Base-by-base conservation (phyloP, 2,797 vertebrate species). In the Karalla daura region DNA sequence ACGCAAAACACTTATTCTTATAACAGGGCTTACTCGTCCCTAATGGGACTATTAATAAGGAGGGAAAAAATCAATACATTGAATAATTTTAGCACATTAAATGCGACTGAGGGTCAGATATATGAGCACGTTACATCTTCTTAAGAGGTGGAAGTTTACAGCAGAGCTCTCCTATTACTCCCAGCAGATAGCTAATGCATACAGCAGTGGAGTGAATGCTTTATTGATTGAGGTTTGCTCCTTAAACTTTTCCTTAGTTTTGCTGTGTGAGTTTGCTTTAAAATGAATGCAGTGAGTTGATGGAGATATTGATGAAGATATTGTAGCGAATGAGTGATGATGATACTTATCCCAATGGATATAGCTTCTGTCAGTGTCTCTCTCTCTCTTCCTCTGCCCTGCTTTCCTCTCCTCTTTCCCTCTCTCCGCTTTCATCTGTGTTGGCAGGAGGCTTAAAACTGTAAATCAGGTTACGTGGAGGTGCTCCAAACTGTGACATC, bases 391-490 rank as follows among this genome's bases (percentile, higher is more conserved):
- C n/a, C 5, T 66, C n/a, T 41, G 12, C 43, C 23, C 14, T 20
- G 3, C 5, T 14, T 30, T 28, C 28, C 5, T 32, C 41, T 5
- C 39, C 13, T 46, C 7, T 53, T 7, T 46, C n/a, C 13, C 11
- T 30, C 11, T 43, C 20, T n/a, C 27, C 23, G 36, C 37, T 66
- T 50, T 62, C 23, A 62, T 76, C 37, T 62, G 37, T 71, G 70
- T 53, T 60, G 63, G 63, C 79, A 79, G 39, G 25, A 83, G 50
- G 59, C 74, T 81, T 77, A 54, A 64, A 72, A 40, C 62, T 75
- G 66, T 66, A 84, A 78, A 80, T 74, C 76, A 73, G 73, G 84
- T 80, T 81, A 74, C 41, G 62, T 80, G 69, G 65, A 49, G 74
- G 56, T 53, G 49, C 47, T 82, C 54, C 63, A 85, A 70, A 83